Conservation (phyloP, 1,140 invertebrate species). For the Ridgeia piscesae region DNA sequence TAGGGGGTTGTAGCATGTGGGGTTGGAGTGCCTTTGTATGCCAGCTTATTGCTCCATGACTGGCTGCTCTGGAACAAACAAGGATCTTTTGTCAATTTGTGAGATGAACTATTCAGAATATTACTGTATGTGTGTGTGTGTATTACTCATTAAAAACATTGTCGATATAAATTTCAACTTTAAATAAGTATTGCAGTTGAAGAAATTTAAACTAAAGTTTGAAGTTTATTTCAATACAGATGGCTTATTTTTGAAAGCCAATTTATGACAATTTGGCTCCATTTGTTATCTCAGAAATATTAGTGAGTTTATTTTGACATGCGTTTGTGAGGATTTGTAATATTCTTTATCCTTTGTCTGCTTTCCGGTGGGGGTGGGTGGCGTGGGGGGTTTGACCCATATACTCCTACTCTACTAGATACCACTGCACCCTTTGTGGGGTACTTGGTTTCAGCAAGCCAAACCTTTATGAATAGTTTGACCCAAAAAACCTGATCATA, state of each 20-base stretch:
- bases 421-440: neutral
- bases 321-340: too few species aligned
- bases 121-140: neutral
- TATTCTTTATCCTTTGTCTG: neutral
- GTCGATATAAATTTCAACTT: neutral
- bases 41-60: neutral
- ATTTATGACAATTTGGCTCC: neutral
- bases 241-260: neutral
- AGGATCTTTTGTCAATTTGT: neutral
- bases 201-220: neutral
- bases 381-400: neutral
- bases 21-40: neutral
- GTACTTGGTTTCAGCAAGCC: neutral
- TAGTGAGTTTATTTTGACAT: neutral
- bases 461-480: slow-evolving; percentile 1
- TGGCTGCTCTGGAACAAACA: neutral
- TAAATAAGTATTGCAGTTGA: neutral
- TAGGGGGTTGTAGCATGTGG: neutral
- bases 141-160: neutral
- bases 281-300: neutral
- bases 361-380: neutral
- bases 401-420: neutral
- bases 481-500: neutral
- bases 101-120: neutral
- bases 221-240: neutral